Percentiles rank a stretch among this genome's conserved stretches.
phyloP scores from a whole-genome alignment of 2,888 invertebrate genomes.

The Hirtodrosophila duncani region DNA sequence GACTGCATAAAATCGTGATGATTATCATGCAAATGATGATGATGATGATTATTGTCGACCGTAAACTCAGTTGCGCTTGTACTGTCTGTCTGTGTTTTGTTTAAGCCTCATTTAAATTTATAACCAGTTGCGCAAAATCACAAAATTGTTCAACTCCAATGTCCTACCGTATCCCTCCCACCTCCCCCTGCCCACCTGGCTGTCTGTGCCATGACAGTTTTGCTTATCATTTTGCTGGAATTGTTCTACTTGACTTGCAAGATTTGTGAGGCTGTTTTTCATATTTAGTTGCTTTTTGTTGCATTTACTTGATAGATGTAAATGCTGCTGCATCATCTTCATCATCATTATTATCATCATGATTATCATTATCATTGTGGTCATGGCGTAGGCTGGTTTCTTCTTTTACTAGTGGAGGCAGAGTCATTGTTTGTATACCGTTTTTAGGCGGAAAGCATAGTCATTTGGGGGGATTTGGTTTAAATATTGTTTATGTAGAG shows the following conservation, averaged over 20 bases:
- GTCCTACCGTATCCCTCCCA: no score
- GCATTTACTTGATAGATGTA: slow-evolving; percentile 18
- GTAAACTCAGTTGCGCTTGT: slow-evolving; percentile 46
- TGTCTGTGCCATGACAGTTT: slow-evolving; percentile 56
- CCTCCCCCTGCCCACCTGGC: slow-evolving; percentile 1
- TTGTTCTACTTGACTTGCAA: slow-evolving; percentile 34
- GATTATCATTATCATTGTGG: neutral
- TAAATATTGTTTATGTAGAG: slow-evolving; percentile 21
- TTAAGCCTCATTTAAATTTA: slow-evolving; percentile 47
- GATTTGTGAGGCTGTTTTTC: slow-evolving; percentile 27
- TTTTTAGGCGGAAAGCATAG: no score
- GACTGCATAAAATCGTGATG: slow-evolving; percentile 54
- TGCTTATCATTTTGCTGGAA: slow-evolving; percentile 67
- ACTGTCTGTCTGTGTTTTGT: neutral
- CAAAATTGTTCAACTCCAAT: slow-evolving; percentile 11
- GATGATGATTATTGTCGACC: slow-evolving; percentile 46
- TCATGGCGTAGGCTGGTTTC: neutral
- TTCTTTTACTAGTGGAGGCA: neutral
- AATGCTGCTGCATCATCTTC: no score
- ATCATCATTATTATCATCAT: no score
- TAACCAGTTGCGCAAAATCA: slow-evolving; percentile 53
- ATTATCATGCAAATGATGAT: slow-evolving; percentile 52
- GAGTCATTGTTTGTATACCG: slow-evolving; percentile 4
- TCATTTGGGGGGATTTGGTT: no score
- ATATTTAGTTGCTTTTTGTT: neutral